A percentile compares a stretch with the other conserved stretches of the same genome.
phyloP scores from a whole-genome alignment of 2,797 vertebrate genomes.

The Arnoldichthys spilopterus region DNA sequence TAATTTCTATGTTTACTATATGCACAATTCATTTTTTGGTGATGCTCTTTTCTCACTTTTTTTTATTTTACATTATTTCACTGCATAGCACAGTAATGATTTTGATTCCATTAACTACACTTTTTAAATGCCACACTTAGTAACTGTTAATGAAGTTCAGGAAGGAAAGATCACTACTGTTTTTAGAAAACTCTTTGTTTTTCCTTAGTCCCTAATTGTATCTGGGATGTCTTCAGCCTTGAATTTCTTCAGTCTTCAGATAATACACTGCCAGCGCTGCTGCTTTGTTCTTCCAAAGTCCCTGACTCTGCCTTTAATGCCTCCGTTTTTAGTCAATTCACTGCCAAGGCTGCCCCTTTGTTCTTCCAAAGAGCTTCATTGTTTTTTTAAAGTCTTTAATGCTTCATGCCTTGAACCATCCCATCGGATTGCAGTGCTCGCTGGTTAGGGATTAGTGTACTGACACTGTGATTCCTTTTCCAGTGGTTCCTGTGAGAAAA shows the following conservation, averaged over 20 bases:
- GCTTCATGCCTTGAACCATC: not conserved
- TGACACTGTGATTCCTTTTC: constrained; percentile 38
- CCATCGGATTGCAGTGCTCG: not conserved
- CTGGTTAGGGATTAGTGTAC: not conserved
- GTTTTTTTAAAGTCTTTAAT: constrained; percentile 3
- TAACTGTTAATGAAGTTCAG: not conserved
- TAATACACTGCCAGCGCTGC: not conserved
- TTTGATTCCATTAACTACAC: not conserved
- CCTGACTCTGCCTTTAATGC: not conserved
- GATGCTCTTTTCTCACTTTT: no score
- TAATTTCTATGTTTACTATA: no score
- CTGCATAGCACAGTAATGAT: not conserved
- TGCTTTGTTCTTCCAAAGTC: constrained; percentile 11
- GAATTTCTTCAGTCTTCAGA: not conserved
- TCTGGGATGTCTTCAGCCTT: not conserved
- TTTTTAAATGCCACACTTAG: not conserved
- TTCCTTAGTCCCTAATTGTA: not conserved
- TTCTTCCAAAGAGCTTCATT: constrained; percentile 4
- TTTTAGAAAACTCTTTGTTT: not conserved
- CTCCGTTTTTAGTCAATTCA: not conserved
- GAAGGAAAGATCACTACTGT: not conserved
- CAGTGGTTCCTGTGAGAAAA: constrained; percentile 94
- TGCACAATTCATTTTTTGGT: no score
- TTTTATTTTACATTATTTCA: not conserved
- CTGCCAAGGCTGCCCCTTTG: not conserved